Base-by-base conservation (phyloP, 2,888 invertebrate genomes). In the Nebria salina region DNA sequence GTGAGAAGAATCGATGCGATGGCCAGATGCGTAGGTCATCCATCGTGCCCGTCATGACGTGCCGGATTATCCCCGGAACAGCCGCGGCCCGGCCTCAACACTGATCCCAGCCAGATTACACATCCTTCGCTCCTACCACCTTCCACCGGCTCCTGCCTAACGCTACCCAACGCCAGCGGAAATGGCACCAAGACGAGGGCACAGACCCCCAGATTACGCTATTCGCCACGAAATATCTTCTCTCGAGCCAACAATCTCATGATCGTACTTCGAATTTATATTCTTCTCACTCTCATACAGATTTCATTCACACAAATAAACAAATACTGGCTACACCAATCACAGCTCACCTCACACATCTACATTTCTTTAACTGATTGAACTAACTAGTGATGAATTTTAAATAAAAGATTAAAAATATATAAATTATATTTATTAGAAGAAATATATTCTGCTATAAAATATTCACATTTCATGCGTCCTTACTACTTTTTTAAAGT, bases 1-100 rank as follows among this genome's bases (percentile, higher is more conserved):
- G 86, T 88, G 88, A 84, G 88, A 88, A 87, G 86, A 86, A 87
- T 87, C 87, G 86, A 86, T 86, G 86, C 83, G 13, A 82, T 83
- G 84, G 84, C 84, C 88, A 88, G 87, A 86, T 88, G 88, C 84
- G 84, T 83, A 84, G 86, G 87, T 87, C 88, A 88, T 88, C 88
- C 86, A 88, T 88, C 87, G 86, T 86, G 82, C 76, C 43, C 70
- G 84, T 85, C 83, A 85, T 85, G 87, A 87, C 87, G 87, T 87
- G 86, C 84, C 85, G 87, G 87, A 87, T 87, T 87, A 87, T 70
- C 70, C 26, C 66, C 15, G 66, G 20, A 11, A 11, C 70, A 34
- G 34, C 34, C 34, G 34, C 34, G 34, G 34, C 34, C 34, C 34
- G 34, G 34, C 34, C 34, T 34, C 34, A 34, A 2, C 13, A 26